Evolutionary conservation across 1,140 invertebrate genomes (phyloP).

Genomic region (Rhynchophorus ferrugineus): DNA sequence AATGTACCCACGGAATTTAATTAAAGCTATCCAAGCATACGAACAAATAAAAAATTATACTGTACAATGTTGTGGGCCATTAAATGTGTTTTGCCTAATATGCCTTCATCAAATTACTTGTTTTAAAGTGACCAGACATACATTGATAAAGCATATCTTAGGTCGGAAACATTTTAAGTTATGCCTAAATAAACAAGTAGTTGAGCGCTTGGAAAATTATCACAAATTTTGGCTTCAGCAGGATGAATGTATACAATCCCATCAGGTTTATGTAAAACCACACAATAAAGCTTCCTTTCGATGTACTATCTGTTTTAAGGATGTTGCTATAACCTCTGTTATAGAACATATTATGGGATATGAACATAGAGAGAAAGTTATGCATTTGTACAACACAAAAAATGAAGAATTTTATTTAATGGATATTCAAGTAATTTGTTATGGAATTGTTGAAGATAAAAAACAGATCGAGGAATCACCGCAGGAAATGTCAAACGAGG

Average conservation of each 20-base stretch:
- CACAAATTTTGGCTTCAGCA: slow-evolving; percentile 26
- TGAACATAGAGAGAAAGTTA: slow-evolving; percentile 22
- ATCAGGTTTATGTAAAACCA: slow-evolving; percentile 29
- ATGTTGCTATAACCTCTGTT: background rate
- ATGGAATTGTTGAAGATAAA: slow-evolving; percentile 17
- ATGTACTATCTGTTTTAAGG: slow-evolving; percentile 17
- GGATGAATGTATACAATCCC: slow-evolving; percentile 23
- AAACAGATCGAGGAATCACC: background rate
- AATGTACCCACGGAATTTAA: slow-evolving; percentile 18
- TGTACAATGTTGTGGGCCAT: slow-evolving; percentile 22
- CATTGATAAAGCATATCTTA: slow-evolving; percentile 18
- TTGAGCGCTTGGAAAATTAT: slow-evolving; percentile 17
- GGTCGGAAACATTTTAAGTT: slow-evolving; percentile 26
- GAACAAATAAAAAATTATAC: slow-evolving; percentile 21
- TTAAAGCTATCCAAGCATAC: slow-evolving; percentile 12
- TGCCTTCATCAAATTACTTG: slow-evolving; percentile 22
- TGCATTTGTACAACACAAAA: slow-evolving; percentile 17
- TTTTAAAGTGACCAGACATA: slow-evolving; percentile 9
- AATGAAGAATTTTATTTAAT: slow-evolving; percentile 19
- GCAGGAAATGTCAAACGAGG: background rate
- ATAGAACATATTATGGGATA: slow-evolving; percentile 19
- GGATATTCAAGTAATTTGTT: slow-evolving; percentile 20
- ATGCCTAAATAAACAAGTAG: background rate
- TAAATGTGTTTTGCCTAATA: slow-evolving; percentile 22
- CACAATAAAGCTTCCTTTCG: slow-evolving; percentile 5